Conservation (phyloP, 1,140 invertebrate species). For the Proctacanthus coquilletti region DNA sequence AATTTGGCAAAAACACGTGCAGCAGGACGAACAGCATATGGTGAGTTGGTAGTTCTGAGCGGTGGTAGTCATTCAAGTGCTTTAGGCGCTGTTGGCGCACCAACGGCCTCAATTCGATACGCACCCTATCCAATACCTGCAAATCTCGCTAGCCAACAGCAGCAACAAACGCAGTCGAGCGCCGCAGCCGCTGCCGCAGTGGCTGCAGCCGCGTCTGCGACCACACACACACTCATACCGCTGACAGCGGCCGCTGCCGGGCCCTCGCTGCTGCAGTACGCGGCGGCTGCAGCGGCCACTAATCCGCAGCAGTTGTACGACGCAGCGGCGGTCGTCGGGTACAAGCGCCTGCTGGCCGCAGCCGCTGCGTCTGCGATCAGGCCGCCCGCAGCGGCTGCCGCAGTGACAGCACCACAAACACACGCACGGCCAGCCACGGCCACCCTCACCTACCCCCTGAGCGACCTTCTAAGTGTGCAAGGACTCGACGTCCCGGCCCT, state of each 20-base stretch:
- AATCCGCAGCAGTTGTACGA: constrained; percentile 17
- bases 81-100: constrained; percentile 13
- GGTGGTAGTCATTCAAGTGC: constrained; percentile 29
- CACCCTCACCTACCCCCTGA: constrained; percentile 47
- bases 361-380: constrained; percentile 21
- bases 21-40: constrained; percentile 80
- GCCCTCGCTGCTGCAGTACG: constrained; percentile 25
- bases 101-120: constrained; percentile 30
- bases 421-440: constrained; percentile 19
- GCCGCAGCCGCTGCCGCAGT: constrained; percentile 2
- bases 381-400: constrained; percentile 21
- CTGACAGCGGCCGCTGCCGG: constrained; percentile 32
- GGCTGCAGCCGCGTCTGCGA: constrained; percentile 10
- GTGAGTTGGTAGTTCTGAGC: constrained; percentile 85
- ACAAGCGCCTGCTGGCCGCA: constrained; percentile 25
- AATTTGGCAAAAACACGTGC: constrained; percentile 86
- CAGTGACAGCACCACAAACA: constrained; percentile 12
- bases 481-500: constrained; percentile 44
- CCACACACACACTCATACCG: constrained; percentile 15
- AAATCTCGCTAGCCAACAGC: constrained; percentile 30
- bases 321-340: constrained; percentile 24
- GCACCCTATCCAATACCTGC: constrained; percentile 42
- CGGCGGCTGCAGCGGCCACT: constrained; percentile 15
- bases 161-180: constrained; percentile 12
- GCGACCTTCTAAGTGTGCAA: constrained; percentile 47